Evolutionary conservation across 2,113 vertebrate genomes (phyloP), one percentile per base, ranked within the genome.

Genomic region (Poecile atricapillus): DNA sequence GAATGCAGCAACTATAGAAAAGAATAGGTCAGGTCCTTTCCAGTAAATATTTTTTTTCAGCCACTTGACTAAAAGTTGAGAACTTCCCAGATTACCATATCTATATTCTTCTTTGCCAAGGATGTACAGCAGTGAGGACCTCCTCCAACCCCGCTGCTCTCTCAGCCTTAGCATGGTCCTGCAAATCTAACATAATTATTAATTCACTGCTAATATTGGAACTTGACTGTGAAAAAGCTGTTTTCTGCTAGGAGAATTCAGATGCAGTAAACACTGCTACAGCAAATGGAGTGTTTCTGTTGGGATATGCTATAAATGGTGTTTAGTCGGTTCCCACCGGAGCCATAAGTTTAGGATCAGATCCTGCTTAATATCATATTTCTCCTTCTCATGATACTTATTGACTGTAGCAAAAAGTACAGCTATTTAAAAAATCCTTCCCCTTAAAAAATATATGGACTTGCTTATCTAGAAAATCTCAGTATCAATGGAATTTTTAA

Each of bases 331-430:
- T 79, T 95, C 91, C 91, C 91, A 76, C 70, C 60, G 90, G 89
- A 93, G 74, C 74, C 74, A 52, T 93, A 94, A 96, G 90, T 90
- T 94, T 96, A 94, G 85, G 73, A 96, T 92, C 93, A 94, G 76
- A 94, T 90, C 82, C 76, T 73, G 79, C 76, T 95, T 94, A 94
- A 89, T 94, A 96, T 95, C 79, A 46, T 92, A 75, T 94, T 95
- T 96, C 93, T 94, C 79, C 92, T 96, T 90, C 93, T 94, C 56
- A 10, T 94, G 87, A 78, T 95, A 75, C 67, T 95, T 93, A 83
- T 21, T 91, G 67, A 76, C 87, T 77, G 59, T 28, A 85, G 88
- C 58, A 90, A 78, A 92, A 93, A 94, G n/a, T 21, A 58, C 14
- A 78, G 25, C 31, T 64, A 83, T 81, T 93, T 53, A 28, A 84